phyloP scores from a whole-genome alignment of 2,888 invertebrate species.

The Acanthacorydalis orientalis region DNA sequence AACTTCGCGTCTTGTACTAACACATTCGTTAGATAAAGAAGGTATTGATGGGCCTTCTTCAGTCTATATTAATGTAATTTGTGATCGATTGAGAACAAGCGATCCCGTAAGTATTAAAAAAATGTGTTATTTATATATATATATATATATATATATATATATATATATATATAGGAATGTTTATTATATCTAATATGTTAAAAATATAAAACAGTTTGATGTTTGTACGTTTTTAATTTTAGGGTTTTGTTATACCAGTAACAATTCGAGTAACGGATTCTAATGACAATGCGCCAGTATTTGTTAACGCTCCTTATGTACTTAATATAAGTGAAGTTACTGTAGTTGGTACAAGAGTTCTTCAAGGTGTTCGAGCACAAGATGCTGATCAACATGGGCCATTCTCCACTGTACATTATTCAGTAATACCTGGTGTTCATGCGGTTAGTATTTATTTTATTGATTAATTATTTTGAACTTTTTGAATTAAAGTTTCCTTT shows the following conservation, averaged over 20 bases:
- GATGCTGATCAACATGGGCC: constrained; percentile 81
- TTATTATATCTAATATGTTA: too few species aligned
- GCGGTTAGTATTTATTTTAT: constrained; percentile 31
- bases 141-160: neutral
- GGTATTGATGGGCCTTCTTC: constrained; percentile 68
- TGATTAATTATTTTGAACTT: neutral
- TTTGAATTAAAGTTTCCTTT: too few species aligned
- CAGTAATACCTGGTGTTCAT: constrained; percentile 60
- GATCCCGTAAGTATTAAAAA: constrained; percentile 45
- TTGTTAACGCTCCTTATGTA: constrained; percentile 65
- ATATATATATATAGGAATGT: too few species aligned
- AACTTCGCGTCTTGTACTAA: constrained; percentile 64
- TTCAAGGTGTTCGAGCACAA: constrained; percentile 60
- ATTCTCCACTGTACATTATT: constrained; percentile 72
- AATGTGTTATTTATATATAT: neutral
- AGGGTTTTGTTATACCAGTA: constrained; percentile 66
- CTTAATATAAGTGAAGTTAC: constrained; percentile 73
- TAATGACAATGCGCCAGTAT: constrained; percentile 77
- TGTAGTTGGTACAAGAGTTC: constrained; percentile 48
- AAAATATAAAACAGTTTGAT: too few species aligned
- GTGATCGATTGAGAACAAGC: constrained; percentile 58
- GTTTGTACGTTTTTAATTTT: constrained; percentile 1
- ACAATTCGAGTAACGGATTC: constrained; percentile 78
- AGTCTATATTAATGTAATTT: constrained; percentile 72
- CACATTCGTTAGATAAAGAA: constrained; percentile 67